Percentiles rank a stretch among this genome's conserved stretches.
Evolutionary conservation across 2,113 vertebrate genomes (phyloP).

Genomic region (Progne subis): DNA sequence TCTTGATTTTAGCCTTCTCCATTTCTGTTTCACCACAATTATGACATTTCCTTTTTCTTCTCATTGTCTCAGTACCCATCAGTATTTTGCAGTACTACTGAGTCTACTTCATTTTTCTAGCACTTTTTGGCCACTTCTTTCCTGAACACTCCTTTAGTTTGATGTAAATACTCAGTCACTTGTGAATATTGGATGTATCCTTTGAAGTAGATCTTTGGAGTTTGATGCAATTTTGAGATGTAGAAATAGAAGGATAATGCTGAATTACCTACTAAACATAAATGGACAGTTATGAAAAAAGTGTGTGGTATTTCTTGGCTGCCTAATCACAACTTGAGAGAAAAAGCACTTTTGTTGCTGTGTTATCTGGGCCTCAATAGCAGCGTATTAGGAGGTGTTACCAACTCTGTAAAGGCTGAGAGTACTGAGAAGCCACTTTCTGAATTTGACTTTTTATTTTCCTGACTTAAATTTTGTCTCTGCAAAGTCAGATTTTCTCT

Average conservation of each 20-base stretch:
- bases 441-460: background rate
- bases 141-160: background rate
- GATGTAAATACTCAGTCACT: background rate
- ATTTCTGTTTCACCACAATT: background rate
- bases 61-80: background rate
- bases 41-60: slow-evolving; percentile 10
- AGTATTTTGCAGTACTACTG: background rate
- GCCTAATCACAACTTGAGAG: background rate
- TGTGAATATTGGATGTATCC: background rate
- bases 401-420: background rate
- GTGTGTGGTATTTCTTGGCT: background rate
- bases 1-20: background rate
- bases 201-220: background rate
- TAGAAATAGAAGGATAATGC: background rate
- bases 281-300: background rate
- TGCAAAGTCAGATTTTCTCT: background rate
- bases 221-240: background rate
- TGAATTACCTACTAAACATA: background rate
- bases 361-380: background rate
- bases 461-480: background rate
- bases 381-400: background rate
- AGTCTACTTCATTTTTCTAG: background rate
- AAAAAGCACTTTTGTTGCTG: background rate
- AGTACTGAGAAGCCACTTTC: background rate
- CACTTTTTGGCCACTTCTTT: background rate